A percentile compares a stretch with the other conserved stretches of the same genome.
Conservation (phyloP, 1,140 invertebrate genomes). For the Atopsyche davidsoni region DNA sequence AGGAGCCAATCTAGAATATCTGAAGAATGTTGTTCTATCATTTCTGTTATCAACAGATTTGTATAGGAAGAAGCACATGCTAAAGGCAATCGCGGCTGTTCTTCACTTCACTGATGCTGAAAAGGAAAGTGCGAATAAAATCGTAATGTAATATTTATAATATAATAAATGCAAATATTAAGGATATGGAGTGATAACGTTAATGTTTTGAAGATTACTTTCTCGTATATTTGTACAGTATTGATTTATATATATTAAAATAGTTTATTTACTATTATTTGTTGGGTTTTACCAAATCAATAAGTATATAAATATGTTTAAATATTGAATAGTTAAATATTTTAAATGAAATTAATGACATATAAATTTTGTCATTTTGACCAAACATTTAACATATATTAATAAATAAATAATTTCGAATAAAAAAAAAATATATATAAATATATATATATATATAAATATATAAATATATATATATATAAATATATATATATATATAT, state of each 20-base stretch:
- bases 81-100: constrained; percentile 83
- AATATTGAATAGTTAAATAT: background rate
- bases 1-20: constrained; percentile 81
- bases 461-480: background rate
- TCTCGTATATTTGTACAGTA: too few relatives aligned
- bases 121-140: constrained; percentile 35
- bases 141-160: constrained; percentile 10
- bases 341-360: background rate
- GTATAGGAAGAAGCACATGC: constrained; percentile 69
- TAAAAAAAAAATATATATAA: too few relatives aligned
- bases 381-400: too few relatives aligned
- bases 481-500: background rate
- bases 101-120: constrained; percentile 72
- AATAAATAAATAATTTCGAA: background rate
- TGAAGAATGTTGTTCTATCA: constrained; percentile 85
- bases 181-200: too few relatives aligned
- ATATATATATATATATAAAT: background rate
- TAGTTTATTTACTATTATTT: background rate
- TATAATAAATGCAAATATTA: background rate
- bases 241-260: too few relatives aligned
- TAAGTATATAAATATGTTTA: background rate
- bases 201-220: too few relatives aligned
- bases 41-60: constrained; percentile 68
- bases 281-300: background rate
- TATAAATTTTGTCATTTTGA: too few relatives aligned